Conservation (phyloP, 2,797 vertebrate species). For the Tiaroga cobitis region DNA sequence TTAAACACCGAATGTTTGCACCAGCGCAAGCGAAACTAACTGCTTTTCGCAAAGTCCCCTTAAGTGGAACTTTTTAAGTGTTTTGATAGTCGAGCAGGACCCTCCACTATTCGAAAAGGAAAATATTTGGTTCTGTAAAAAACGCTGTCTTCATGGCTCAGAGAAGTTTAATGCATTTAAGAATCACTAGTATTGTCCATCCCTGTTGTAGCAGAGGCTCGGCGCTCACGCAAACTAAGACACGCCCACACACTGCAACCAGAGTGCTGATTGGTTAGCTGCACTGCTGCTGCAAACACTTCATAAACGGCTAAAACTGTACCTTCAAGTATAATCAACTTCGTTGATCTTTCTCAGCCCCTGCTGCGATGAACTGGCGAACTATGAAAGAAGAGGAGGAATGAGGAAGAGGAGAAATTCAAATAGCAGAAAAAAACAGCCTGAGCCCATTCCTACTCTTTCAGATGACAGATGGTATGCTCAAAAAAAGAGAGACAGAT, state of each 20-base stretch:
- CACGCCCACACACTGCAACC: conserved; percentile 34
- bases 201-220: background rate
- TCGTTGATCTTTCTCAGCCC: background rate
- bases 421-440: conserved; percentile 39
- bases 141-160: background rate
- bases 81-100: background rate
- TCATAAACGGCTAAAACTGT: background rate
- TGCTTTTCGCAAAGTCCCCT: background rate
- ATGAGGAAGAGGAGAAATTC: conserved; percentile 23
- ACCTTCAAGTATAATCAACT: conserved; percentile 1
- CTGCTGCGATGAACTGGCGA: background rate
- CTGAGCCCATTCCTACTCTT: conserved; percentile 33
- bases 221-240: background rate
- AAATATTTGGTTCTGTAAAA: conserved; percentile 28
- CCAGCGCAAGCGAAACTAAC: conserved; percentile 7
- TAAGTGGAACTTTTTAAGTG: background rate
- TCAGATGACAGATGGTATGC: background rate
- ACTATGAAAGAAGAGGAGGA: conserved; percentile 19
- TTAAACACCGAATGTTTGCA: conserved; percentile 1
- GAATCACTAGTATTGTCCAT: conserved; percentile 10
- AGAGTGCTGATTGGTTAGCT: conserved; percentile 26
- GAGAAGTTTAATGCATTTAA: conserved; percentile 14
- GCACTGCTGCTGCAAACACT: conserved; percentile 56
- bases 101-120: background rate
- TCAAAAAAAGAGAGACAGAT: background rate